phyloP scores from a whole-genome alignment of 2,113 vertebrate genomes.

The Baryphthengus martii region DNA sequence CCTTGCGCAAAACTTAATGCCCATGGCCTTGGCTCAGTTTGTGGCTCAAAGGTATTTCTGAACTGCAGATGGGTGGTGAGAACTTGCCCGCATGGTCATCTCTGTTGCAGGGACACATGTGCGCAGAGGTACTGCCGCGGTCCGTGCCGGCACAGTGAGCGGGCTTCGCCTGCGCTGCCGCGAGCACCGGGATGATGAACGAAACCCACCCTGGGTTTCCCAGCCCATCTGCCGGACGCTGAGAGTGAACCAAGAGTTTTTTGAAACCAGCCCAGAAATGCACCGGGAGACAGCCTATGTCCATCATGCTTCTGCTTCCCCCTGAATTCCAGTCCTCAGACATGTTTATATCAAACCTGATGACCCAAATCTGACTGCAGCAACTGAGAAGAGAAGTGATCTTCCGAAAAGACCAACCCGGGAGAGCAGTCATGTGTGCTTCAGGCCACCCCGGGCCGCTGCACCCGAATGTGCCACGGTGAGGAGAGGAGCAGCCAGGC shows the following conservation, averaged over 20 bases:
- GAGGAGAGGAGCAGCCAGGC: neutral
- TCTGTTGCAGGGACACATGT: fast-evolving
- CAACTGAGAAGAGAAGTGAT: neutral
- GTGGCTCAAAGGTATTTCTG: neutral
- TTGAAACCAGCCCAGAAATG: neutral
- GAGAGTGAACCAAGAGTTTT: neutral
- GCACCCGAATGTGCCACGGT: fast-evolving
- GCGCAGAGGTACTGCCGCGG: neutral
- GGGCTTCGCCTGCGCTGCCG: neutral
- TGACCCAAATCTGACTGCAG: conserved; percentile 32
- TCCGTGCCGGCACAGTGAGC: fast-evolving
- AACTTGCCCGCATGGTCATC: fast-evolving
- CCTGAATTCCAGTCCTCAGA: neutral
- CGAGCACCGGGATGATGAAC: neutral
- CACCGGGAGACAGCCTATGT: neutral
- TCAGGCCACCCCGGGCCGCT: fast-evolving
- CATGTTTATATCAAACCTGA: neutral
- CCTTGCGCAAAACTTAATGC: neutral
- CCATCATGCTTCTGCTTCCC: neutral
- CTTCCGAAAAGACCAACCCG: neutral
- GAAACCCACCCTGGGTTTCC: neutral
- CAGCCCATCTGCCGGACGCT: neutral
- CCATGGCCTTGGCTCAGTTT: fast-evolving
- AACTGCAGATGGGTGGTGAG: fast-evolving
- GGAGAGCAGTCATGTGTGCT: neutral